Conservation (phyloP, 2,113 vertebrate genomes). For the Oryzias celebensis region DNA sequence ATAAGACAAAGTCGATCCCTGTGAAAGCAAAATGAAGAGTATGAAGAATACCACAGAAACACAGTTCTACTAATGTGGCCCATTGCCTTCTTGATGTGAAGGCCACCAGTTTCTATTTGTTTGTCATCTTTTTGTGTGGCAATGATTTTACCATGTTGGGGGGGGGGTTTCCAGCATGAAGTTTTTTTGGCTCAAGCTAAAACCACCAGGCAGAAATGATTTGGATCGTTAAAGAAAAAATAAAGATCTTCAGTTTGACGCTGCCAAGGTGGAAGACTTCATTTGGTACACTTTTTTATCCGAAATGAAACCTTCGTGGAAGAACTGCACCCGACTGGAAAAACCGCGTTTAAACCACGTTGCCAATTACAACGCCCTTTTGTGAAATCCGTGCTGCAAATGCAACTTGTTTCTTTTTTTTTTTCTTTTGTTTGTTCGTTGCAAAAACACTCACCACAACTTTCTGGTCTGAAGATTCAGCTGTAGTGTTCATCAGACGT, state of each 20-base stretch:
- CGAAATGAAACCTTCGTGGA: constrained; percentile 30
- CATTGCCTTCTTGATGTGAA: constrained; percentile 74
- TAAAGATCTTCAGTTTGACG: neutral
- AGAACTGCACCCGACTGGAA: constrained; percentile 55
- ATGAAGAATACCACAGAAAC: constrained; percentile 66
- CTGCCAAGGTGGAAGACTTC: constrained; percentile 28
- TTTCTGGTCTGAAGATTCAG: constrained; percentile 59
- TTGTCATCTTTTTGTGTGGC: constrained; percentile 94
- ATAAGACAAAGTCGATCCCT: constrained; percentile 89
- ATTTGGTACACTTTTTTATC: constrained; percentile 47
- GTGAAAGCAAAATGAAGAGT: constrained; percentile 73
- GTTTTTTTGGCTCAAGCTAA: constrained; percentile 79
- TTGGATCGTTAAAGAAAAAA: constrained; percentile 17
- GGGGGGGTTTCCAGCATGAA: constrained; percentile 74
- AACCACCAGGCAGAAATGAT: constrained; percentile 47
- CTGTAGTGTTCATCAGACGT: constrained; percentile 11
- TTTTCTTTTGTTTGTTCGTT: constrained; percentile 7
- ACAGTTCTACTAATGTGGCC: constrained; percentile 74
- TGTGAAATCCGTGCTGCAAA: constrained; percentile 43
- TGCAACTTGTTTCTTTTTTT: constrained; percentile 24
- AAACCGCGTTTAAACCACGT: constrained; percentile 24
- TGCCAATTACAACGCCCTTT: no score
- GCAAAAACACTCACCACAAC: constrained; percentile 61
- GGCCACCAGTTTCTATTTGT: constrained; percentile 88
- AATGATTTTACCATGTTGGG: constrained; percentile 92